Evolutionary conservation across 2,888 invertebrate genomes (phyloP).

Genomic region (Apamea anceps): DNA sequence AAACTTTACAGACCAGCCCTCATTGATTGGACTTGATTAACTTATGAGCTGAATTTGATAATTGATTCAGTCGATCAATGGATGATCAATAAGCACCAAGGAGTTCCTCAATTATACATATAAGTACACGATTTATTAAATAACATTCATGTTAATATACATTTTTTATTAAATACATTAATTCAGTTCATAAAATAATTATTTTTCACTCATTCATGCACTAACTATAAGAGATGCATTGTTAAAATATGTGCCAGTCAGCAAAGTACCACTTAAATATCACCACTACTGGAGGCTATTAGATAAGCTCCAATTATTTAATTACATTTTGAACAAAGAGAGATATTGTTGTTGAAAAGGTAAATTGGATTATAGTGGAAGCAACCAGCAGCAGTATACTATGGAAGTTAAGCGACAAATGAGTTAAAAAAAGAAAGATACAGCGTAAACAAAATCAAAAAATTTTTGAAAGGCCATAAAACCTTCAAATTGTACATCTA

Average conservation of each 20-base stretch:
- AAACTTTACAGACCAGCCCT: background rate
- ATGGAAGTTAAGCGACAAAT: background rate
- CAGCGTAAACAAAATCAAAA: background rate
- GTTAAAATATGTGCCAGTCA: background rate
- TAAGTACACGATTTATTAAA: background rate
- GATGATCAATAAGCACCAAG: background rate
- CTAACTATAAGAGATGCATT: background rate
- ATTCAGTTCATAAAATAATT: background rate
- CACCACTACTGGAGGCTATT: background rate
- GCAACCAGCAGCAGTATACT: background rate
- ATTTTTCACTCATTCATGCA: background rate
- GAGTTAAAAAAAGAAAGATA: background rate
- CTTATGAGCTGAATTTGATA: background rate
- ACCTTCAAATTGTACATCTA: conserved; percentile 2
- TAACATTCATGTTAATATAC: background rate
- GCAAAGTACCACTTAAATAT: background rate
- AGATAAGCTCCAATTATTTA: background rate
- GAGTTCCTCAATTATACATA: background rate
- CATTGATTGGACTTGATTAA: background rate
- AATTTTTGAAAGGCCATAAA: background rate
- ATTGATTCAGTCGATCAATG: background rate
- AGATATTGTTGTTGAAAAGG: background rate
- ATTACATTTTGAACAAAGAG: background rate
- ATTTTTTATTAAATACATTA: background rate
- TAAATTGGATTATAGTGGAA: background rate